Evolutionary conservation across 2,113 vertebrate genomes (phyloP).

Genomic region (Phrynosoma platyrhinos): DNA sequence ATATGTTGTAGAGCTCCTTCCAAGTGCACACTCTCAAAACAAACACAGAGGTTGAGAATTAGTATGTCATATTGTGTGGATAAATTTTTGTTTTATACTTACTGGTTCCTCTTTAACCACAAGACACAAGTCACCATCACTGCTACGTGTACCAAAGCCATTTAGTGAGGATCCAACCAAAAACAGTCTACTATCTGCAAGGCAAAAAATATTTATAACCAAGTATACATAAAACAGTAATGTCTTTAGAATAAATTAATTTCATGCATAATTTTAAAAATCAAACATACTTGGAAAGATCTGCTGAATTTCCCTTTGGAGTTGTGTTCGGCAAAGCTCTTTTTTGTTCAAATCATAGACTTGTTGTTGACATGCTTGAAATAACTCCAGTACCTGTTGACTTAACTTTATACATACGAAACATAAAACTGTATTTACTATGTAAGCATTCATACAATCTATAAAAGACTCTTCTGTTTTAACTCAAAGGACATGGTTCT

Average conservation of each 20-base stretch:
- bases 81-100: conserved; percentile 67
- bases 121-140: conserved; percentile 94
- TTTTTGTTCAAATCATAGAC: conserved; percentile 87
- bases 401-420: conserved; percentile 82
- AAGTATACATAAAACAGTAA: neutral
- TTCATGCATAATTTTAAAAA: conserved; percentile 17
- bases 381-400: conserved; percentile 89
- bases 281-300: conserved; percentile 85
- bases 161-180: conserved; percentile 94
- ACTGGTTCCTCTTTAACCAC: conserved; percentile 87
- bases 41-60: neutral
- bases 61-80: neutral
- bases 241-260: accelerated
- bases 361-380: conserved; percentile 89
- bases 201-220: conserved; percentile 4
- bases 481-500: too few species aligned
- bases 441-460: neutral
- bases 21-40: neutral
- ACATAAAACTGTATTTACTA: conserved; percentile 5
- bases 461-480: neutral
- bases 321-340: conserved; percentile 84
- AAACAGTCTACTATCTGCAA: conserved; percentile 86
- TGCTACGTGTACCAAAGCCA: conserved; percentile 91
- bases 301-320: conserved; percentile 88
- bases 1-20: neutral